Percentiles rank a stretch among this genome's conserved stretches.
Conservation (phyloP, 1,140 invertebrate genomes). For the Pinna nobilis region DNA sequence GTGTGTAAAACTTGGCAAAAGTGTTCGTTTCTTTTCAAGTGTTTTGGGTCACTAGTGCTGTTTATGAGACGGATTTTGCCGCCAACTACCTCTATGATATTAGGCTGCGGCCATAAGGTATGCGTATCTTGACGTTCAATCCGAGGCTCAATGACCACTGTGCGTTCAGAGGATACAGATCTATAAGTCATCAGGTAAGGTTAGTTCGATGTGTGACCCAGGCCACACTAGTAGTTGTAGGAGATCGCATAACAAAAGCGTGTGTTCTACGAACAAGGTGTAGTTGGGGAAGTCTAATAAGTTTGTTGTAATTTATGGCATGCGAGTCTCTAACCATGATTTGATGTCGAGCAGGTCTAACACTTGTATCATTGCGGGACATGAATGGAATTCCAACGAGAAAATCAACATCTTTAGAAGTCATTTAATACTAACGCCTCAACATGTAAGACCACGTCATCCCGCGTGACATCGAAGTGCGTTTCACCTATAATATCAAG, state of each 20-base stretch:
- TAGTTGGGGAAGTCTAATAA: background rate
- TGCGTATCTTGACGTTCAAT: too few relatives aligned
- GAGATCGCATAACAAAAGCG: background rate
- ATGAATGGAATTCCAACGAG: too few relatives aligned
- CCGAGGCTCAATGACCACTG: too few relatives aligned
- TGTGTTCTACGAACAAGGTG: background rate
- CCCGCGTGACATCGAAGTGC: too few relatives aligned
- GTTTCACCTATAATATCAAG: slow-evolving; percentile 33
- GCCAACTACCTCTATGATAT: too few relatives aligned
- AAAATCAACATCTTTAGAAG: too few relatives aligned
- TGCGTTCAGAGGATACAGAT: background rate
- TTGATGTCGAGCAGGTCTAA: background rate
- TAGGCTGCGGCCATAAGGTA: too few relatives aligned
- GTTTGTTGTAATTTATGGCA: background rate
- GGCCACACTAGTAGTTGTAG: background rate
- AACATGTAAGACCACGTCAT: too few relatives aligned
- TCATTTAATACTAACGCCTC: too few relatives aligned
- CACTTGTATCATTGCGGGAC: background rate
- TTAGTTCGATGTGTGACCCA: background rate
- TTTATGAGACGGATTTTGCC: too few relatives aligned
- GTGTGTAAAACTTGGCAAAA: slow-evolving; percentile 8
- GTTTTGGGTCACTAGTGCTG: slow-evolving; percentile 8
- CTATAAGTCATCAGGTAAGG: background rate
- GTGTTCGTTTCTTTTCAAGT: slow-evolving; percentile 22
- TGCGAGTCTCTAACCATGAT: background rate